Evolutionary conservation across 30 jellyfish, hydroid and myxozoan species (phyloP), one percentile per base, ranked within the genome.

Genomic region (Mastigias papua): DNA sequence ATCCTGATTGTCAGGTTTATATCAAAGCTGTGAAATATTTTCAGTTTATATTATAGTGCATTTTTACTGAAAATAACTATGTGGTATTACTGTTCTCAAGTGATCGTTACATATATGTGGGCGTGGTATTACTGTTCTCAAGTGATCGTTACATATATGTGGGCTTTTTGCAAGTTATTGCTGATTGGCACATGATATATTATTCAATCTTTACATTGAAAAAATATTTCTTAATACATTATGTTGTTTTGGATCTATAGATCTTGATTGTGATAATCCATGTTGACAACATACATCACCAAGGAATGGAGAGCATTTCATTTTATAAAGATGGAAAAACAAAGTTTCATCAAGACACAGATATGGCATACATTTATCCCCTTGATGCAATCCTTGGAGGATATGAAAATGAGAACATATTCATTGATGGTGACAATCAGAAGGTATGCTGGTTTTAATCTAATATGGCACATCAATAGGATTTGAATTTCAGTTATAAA

Each of bases 291-390:
- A 88, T 88, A 48, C 57, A 76, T 35, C 61, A 64, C 61, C 34
- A 48, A 30, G 96, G 96, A 51, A 88, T 88, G 96, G 88, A 88
- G 66, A 88, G 91, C 70, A 74, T 88, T 63, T 78, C 96, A 72
- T 88, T 88, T 54, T 72, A 42, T 51, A 79, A 88, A 33, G 78
- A 88, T 78, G 96, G 96, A 22, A 78, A 69, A 71, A 74, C 89
- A 17, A 78, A 88, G 51, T 88, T 90, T 86, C 82, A 75, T 37
- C 91, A 78, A 32, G 88, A 88, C 35, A 33, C 88, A 57, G 91
- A 88, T 61, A 51, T 88, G 42, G 33, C 72, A 54, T 88, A 61
- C 79, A 86, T 88, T 21, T 79, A 71, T 35, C 91, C 91, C 11
- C 88, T 37, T 67, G 91, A 88, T 69, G 82, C 76, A 15, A 71